A percentile compares a stretch with the other conserved stretches of the same genome.
phyloP scores from a whole-genome alignment of 2,113 vertebrate species.

The Cololabis saira region DNA sequence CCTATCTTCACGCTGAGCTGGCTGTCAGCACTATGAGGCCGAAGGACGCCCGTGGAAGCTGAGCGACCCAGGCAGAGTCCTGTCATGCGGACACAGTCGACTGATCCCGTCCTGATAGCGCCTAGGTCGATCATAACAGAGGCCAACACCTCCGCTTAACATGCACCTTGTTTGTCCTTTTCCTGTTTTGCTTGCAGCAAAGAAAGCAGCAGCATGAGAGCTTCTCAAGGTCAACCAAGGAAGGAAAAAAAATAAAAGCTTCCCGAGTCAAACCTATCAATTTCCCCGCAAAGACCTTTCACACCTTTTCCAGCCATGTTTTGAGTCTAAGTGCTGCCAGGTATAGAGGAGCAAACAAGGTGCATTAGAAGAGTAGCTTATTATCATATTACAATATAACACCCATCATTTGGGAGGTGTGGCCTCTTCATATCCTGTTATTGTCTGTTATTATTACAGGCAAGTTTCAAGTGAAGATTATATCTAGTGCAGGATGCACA shows the following conservation, averaged over 20 bases:
- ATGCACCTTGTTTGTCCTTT: conserved; percentile 42
- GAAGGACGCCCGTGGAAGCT: conserved; percentile 40
- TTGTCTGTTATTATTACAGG: no score
- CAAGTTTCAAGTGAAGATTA: no score
- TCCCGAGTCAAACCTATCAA: conserved; percentile 1
- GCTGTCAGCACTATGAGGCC: conserved; percentile 35
- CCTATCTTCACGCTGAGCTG: conserved; percentile 51
- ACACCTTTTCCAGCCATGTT: neutral
- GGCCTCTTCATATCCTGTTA: no score
- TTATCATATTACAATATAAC: no score
- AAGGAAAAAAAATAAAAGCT: neutral
- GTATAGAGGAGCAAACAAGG: no score
- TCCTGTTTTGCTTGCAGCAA: conserved; percentile 39
- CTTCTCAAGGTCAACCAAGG: conserved; percentile 33
- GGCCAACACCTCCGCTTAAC: conserved; percentile 44
- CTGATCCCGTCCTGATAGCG: conserved; percentile 54
- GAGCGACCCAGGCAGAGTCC: conserved; percentile 30
- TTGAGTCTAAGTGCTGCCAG: no score
- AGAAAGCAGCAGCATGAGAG: conserved; percentile 27
- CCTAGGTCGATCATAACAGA: conserved; percentile 55
- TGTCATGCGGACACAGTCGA: conserved; percentile 52
- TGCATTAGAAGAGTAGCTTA: no score
- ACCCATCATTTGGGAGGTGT: no score
- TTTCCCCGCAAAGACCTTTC: neutral
- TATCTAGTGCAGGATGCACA: no score